Base-by-base conservation (phyloP, 2,797 vertebrate species). In the Clarias platycephalus region DNA sequence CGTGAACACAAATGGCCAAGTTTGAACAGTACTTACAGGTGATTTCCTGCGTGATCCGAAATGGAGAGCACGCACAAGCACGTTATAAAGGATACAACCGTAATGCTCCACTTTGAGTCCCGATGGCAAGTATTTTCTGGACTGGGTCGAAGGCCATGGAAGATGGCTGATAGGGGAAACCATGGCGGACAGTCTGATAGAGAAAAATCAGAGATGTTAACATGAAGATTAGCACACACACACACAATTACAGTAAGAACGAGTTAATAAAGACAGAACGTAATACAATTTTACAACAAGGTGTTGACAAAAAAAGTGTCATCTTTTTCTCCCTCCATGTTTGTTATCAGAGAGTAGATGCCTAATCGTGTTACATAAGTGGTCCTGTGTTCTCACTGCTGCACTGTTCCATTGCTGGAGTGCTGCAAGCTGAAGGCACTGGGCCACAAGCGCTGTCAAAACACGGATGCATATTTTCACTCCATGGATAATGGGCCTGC, bases 101-200 rank as follows among this genome's bases (percentile, higher is more conserved):
- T 88, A 99, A 94, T 89, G 97, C 97, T 91, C 98, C 97, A 80
- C 94, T 97, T 92, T 98, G 97, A 89, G 97, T 98, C 88, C 98
- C 98, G 1, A 99, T 91, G 88, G 97, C 97, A 92, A 99, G 92
- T 89, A 99, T 98, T 96, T 99, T 99, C 96, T 99, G 98, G 86
- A 99, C 98, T 0, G 98, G 97, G 96, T 99, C 98, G 86, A 99
- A 98, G 86, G 97, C 97, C 97, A 99, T 95, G 86, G 98, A 96
- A 4, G 98, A 99, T 60, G 98, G 98, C 87, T 99, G 97, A 90
- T 98, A 98, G 86, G 98, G 98, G 90, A 99, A 99, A 94, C 98
- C 98, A 95, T 99, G 97, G 88, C 98, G 97, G 87, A 99, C 96
- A 82, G 98, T 99, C 98, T 99, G 91, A 85, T 81, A 18, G 31